Evolutionary conservation across 1,140 invertebrate genomes (phyloP).

Genomic region (Micrasema minimum): DNA sequence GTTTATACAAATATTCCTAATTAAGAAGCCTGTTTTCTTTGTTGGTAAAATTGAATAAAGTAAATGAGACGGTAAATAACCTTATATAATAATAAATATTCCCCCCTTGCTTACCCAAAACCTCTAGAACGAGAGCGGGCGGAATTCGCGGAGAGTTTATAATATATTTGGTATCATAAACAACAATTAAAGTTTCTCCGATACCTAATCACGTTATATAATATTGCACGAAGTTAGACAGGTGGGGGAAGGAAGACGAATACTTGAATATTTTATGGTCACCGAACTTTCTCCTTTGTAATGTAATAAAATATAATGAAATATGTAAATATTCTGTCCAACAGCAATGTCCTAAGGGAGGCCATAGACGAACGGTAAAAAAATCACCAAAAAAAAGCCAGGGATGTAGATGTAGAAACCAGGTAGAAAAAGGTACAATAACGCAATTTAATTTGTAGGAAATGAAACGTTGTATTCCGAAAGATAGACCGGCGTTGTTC

Average conservation of each 20-base stretch:
- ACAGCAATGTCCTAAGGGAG: not conserved
- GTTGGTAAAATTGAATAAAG: no score
- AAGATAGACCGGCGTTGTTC: constrained; percentile 24
- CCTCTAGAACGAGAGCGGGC: no score
- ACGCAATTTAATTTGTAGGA: constrained; percentile 45
- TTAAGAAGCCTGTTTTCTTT: no score
- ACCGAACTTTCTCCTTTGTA: constrained; percentile 20
- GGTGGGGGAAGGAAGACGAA: constrained; percentile 14
- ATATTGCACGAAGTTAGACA: constrained; percentile 6
- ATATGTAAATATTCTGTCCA: constrained; percentile 47
- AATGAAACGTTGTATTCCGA: constrained; percentile 41
- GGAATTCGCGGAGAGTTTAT: no score
- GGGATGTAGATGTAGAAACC: not conserved
- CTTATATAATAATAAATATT: no score
- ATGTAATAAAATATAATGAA: constrained; percentile 48
- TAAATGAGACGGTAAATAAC: no score
- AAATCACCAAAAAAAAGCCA: constrained; percentile 21
- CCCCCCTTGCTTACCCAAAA: no score
- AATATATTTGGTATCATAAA: not conserved
- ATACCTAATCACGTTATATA: constrained; percentile 13
- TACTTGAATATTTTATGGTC: constrained; percentile 33
- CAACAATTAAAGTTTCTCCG: constrained; percentile 5
- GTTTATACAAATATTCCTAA: no score
- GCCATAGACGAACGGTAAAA: constrained; percentile 32
- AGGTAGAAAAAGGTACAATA: constrained; percentile 40